Evolutionary conservation across 2,888 invertebrate species (phyloP).

Genomic region (Drosophila greeni): DNA sequence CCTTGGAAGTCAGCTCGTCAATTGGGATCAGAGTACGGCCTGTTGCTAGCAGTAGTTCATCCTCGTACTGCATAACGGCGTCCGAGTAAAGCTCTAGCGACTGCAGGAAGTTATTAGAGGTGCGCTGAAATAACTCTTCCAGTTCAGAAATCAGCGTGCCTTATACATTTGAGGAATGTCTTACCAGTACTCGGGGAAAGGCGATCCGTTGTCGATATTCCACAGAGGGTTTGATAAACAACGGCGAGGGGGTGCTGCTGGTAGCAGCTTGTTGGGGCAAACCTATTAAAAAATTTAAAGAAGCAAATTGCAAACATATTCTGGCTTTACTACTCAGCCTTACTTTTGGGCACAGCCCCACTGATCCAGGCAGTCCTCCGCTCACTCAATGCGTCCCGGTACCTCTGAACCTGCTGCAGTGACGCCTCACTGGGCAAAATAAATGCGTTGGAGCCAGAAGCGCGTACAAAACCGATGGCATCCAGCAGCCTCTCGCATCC

Average conservation of each 20-base stretch:
- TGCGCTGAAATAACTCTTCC: slow-evolving; percentile 51
- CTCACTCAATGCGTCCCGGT: slow-evolving; percentile 70
- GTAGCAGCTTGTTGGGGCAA: slow-evolving; percentile 28
- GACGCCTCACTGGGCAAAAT: slow-evolving; percentile 71
- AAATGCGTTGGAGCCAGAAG: slow-evolving; percentile 56
- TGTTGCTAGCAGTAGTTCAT: slow-evolving; percentile 82
- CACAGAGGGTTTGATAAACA: slow-evolving; percentile 64
- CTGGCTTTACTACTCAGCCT: background rate
- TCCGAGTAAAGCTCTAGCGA: slow-evolving; percentile 80
- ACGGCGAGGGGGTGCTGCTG: slow-evolving; percentile 33
- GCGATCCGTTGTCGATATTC: slow-evolving; percentile 76
- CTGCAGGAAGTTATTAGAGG: slow-evolving; percentile 79
- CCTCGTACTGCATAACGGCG: slow-evolving; percentile 84
- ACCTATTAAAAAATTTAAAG: slow-evolving; percentile 24
- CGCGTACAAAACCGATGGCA: slow-evolving; percentile 75
- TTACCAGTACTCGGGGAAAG: slow-evolving; percentile 80
- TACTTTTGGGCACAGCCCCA: slow-evolving; percentile 47
- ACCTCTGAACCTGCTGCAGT: slow-evolving; percentile 73
- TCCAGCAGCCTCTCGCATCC: slow-evolving; percentile 74
- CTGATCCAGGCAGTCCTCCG: slow-evolving; percentile 69
- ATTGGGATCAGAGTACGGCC: slow-evolving; percentile 86
- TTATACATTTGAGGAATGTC: background rate
- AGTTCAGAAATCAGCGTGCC: background rate
- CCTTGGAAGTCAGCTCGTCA: slow-evolving; percentile 82
- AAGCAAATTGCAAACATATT: background rate